phyloP scores from a whole-genome alignment of 2,113 vertebrate genomes.

The Lates calcarifer region DNA sequence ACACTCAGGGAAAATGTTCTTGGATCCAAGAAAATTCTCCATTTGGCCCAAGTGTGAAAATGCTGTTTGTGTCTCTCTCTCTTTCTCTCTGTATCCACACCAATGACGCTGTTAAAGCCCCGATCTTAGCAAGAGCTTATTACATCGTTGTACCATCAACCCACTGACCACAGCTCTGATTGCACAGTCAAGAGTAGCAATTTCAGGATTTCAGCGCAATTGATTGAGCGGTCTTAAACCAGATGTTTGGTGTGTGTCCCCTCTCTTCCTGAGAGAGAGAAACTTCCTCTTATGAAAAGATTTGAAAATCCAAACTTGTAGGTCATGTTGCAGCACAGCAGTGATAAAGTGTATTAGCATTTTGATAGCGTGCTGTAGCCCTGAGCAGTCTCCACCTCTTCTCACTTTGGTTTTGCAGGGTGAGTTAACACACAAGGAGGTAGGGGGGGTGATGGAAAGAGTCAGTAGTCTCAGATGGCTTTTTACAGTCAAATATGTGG shows the following conservation, averaged over 20 bases:
- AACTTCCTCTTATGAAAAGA: conserved; percentile 49
- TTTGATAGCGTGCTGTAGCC: conserved; percentile 77
- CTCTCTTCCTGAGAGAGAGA: conserved; percentile 32
- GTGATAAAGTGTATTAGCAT: conserved; percentile 75
- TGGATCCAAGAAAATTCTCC: neutral
- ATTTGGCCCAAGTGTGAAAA: conserved; percentile 38
- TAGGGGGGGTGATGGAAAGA: neutral
- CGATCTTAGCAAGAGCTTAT: conserved; percentile 56
- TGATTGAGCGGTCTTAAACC: conserved; percentile 66
- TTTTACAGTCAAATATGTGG: conserved; percentile 35
- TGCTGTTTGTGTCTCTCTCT: neutral
- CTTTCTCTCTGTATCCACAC: conserved; percentile 17
- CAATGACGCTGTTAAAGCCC: conserved; percentile 43
- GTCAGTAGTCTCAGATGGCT: conserved; percentile 9
- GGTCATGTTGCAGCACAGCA: conserved; percentile 59
- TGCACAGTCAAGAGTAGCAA: conserved; percentile 71
- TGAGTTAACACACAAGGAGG: conserved; percentile 57
- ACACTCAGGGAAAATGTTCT: neutral
- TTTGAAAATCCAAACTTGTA: conserved; percentile 51
- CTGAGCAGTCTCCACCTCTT: conserved; percentile 70
- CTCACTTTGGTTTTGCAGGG: conserved; percentile 56
- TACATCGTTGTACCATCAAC: conserved; percentile 74
- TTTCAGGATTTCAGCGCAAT: conserved; percentile 76
- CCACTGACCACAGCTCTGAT: conserved; percentile 75
- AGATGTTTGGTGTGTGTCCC: conserved; percentile 56